phyloP scores from a whole-genome alignment of 2,888 invertebrate species.

The Netelia melanura region DNA sequence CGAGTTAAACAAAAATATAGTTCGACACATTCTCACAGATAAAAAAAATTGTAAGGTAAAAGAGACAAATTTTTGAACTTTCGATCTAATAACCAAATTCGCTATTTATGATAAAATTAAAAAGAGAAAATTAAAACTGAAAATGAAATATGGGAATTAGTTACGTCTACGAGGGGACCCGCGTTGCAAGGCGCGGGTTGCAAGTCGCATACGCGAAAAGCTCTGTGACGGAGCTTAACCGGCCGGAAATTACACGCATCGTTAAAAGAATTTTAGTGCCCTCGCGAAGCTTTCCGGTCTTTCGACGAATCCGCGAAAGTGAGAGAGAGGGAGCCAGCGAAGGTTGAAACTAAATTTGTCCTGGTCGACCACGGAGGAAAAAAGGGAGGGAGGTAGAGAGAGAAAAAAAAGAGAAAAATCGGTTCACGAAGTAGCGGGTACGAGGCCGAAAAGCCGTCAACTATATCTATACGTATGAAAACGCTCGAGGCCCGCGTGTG shows the following conservation, averaged over 20 bases:
- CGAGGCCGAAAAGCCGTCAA: conserved; percentile 18
- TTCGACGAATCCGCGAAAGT: conserved; percentile 26
- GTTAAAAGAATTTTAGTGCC: conserved; percentile 54
- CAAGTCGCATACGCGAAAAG: neutral
- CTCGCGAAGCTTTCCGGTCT: conserved; percentile 9
- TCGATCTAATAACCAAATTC: neutral
- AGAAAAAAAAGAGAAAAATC: conserved; percentile 10
- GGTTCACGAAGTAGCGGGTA: conserved; percentile 15
- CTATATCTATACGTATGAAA: conserved; percentile 27
- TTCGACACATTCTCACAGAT: conserved; percentile 36
- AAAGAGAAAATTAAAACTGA: neutral
- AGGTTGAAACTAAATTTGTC: conserved; percentile 55
- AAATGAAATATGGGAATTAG: neutral
- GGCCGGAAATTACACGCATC: conserved; percentile 53
- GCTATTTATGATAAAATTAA: neutral
- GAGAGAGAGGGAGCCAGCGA: conserved; percentile 6
- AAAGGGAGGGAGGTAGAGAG: neutral
- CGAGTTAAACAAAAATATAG: conserved; percentile 53
- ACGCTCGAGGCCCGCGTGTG: conserved; percentile 14
- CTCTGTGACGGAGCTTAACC: conserved; percentile 23
- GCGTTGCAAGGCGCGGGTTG: neutral
- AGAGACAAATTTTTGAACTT: neutral
- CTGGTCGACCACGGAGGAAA: conserved; percentile 23
- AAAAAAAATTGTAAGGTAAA: conserved; percentile 3
- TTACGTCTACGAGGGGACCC: neutral